These are phyloP conservation scores for Aphis craccivora DNA, from an alignment of 1,140 invertebrate genomes.

Conservation along the genomic window DNA sequence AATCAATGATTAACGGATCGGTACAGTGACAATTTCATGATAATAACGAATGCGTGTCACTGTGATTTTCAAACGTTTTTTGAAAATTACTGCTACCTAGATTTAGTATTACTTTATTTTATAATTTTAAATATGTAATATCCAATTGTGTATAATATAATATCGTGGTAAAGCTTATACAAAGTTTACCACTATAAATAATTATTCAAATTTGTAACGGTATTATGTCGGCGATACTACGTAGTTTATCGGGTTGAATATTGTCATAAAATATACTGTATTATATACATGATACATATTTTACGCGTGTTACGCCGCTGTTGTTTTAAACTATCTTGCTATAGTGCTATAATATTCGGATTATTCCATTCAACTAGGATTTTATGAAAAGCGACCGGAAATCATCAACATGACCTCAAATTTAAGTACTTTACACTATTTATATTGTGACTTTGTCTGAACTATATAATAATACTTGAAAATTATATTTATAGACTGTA, in stretches of 20 bases:
- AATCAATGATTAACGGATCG: not conserved
- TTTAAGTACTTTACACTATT: not conserved
- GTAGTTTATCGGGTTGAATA: not conserved
- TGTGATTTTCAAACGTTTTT: not conserved
- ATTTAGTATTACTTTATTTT: not conserved
- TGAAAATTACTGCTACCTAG: not conserved
- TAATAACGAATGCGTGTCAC: not conserved
- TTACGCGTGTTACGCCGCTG: not conserved
- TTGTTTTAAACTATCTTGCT: not conserved
- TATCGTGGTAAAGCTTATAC: not conserved
- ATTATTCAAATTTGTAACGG: not conserved
- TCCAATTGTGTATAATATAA: not conserved
- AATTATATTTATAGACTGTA: too few relatives aligned
- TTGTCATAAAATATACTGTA: not conserved
- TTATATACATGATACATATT: not conserved
- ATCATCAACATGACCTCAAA: not conserved
- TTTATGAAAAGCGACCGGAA: not conserved
- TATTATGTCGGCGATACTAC: not conserved
- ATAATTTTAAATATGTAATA: not conserved
- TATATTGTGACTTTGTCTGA: not conserved
- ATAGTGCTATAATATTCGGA: not conserved
- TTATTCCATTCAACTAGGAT: not conserved
- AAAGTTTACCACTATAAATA: not conserved
- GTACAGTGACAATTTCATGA: not conserved
- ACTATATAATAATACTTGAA: not conserved